These are phyloP conservation scores for Neotoma lepida DNA, from an alignment of 2,113 vertebrate genomes.

Conservation along the genomic window DNA sequence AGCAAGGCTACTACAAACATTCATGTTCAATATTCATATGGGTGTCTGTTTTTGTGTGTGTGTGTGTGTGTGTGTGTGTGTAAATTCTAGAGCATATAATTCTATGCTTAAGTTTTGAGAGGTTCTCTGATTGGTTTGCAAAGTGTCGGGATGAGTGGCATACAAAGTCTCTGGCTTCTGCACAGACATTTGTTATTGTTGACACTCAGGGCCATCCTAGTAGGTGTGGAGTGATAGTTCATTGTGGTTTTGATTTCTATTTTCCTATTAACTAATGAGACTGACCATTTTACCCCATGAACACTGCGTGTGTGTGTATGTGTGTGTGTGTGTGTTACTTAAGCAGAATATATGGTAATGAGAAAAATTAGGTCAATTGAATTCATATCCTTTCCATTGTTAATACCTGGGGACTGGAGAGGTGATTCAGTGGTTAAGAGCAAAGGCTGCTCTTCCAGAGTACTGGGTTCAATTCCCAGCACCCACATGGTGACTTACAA, in stretches of 20 bases:
- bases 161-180: not conserved
- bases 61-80: not conserved
- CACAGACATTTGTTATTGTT: not conserved
- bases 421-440: not conserved
- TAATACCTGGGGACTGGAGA: not conserved
- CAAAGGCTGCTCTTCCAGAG: too few relatives aligned
- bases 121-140: not conserved
- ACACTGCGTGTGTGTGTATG: not conserved
- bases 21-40: not conserved
- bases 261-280: slow-evolving; percentile 25
- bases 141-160: not conserved
- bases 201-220: not conserved
- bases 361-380: not conserved
- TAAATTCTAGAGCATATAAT: not conserved
- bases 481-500: not conserved
- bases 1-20: not conserved
- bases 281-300: not conserved
- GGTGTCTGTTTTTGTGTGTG: not conserved
- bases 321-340: not conserved
- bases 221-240: not conserved
- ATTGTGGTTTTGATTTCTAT: not conserved
- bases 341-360: not conserved
- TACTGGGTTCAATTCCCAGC: not conserved
- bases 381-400: not conserved
- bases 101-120: too few relatives aligned